phyloP scores from a whole-genome alignment of 1,140 invertebrate genomes.

The Zaprionus ghesquierei region DNA sequence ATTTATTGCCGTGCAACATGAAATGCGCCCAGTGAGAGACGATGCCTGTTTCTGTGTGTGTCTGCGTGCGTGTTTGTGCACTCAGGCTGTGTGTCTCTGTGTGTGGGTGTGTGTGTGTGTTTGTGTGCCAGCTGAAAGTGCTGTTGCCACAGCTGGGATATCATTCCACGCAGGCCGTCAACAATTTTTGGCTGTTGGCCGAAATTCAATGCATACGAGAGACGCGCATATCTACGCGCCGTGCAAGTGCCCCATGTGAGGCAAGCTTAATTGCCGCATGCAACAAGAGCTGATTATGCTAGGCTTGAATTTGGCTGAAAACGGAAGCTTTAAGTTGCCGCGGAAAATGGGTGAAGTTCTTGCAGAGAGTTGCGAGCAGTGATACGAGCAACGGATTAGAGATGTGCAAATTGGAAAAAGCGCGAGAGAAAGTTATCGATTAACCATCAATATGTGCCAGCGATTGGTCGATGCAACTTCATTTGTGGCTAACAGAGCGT shows the following conservation, averaged over 20 bases:
- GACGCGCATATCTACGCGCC: background rate
- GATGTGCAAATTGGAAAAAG: too few species aligned
- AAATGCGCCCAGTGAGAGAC: conserved; percentile 36
- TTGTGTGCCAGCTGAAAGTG: background rate
- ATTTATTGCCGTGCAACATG: conserved; percentile 80
- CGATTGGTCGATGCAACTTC: too few species aligned
- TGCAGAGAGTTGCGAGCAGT: too few species aligned
- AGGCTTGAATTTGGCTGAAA: background rate
- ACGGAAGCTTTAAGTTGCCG: background rate
- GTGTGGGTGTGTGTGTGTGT: conserved; percentile 61
- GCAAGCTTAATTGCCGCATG: conserved; percentile 23
- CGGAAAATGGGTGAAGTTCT: background rate
- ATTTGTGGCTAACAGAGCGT: too few species aligned
- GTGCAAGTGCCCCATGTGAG: background rate
- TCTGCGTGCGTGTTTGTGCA: conserved; percentile 51
- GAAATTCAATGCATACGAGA: conserved; percentile 24
- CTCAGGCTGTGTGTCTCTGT: background rate
- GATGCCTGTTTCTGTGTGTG: conserved; percentile 8
- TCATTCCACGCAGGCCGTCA: conserved; percentile 26
- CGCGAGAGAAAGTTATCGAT: too few species aligned
- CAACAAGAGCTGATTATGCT: conserved; percentile 5
- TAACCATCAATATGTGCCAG: too few species aligned
- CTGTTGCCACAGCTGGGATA: conserved; percentile 21
- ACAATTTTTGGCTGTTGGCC: conserved; percentile 30
- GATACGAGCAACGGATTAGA: too few species aligned